Base-by-base conservation (phyloP, 1,140 invertebrate species). In the Papilio polyxenes region DNA sequence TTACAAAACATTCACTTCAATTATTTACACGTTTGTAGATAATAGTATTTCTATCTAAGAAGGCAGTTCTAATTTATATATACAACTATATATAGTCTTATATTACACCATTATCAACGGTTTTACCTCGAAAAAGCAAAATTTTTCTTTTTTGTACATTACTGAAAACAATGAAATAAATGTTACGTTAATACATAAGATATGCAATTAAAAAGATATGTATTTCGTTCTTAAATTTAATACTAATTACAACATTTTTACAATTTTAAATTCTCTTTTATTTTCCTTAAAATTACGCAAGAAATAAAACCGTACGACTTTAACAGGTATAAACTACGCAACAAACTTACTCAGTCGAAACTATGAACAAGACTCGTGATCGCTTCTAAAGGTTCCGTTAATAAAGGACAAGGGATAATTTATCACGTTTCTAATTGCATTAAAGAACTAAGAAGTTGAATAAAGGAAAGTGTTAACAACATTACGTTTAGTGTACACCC, bases 381-480 rank as follows among this genome's bases (percentile, higher is more conserved):
- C 65, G 81, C 77, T 75, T 83, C 83, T 87, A 86, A 65, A 82
- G 75, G 31, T 77, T 72, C 82, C 75, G 84, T 86, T 90, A 87
- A 89, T 87, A 87, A 88, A 87, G 87, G 81, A 84, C 82, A 82
- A 82, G 82, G 84, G 83, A 90, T 89, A 91, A 91, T 93, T 93
- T 91, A 94, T 94, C 92, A 94, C 92, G 92, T 93, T 88, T 89
- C 86, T 89, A 87, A 91, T 90, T 89, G 84, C 83, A 89, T 90
- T 87, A 91, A 81, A 83, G 87, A 88, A 87, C 85, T 87, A 82
- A 92, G 80, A 87, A 90, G 86, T 85, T 88, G 85, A 79, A 87
- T 85, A 81, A 92, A 84, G 74, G 89, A 89, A 90, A 93, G 89
- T 91, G 90, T 91, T 92, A 94, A 91, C 88, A 94, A 82, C 75